Conservation (phyloP, 2,888 invertebrate species). For the Colletes collaris region DNA sequence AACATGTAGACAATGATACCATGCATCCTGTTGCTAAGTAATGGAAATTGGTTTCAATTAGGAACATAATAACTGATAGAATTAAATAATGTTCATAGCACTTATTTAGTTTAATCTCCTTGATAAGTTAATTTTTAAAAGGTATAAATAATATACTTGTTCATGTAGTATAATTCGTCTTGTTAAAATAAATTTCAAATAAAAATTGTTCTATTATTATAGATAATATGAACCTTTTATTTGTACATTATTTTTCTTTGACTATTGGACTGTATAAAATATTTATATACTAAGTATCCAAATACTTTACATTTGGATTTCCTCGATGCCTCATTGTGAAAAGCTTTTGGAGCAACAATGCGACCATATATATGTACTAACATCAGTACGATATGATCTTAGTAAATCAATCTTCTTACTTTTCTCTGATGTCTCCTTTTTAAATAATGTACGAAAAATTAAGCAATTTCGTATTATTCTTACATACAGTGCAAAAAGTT, state of each 20-base stretch:
- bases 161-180: slow-evolving; percentile 11
- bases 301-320: slow-evolving; percentile 32
- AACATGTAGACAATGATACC: slow-evolving; percentile 17
- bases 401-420: slow-evolving; percentile 4
- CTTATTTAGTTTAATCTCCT: not conserved
- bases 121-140: slow-evolving; percentile 1
- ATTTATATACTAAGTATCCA: slow-evolving; percentile 28
- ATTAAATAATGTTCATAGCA: slow-evolving; percentile 8
- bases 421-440: not conserved
- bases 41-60: slow-evolving; percentile 20
- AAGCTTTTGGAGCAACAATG: slow-evolving; percentile 1
- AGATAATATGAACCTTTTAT: slow-evolving; percentile 20
- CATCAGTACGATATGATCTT: not conserved
- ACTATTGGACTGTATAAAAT: slow-evolving; percentile 15
- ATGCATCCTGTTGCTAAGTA: slow-evolving; percentile 2
- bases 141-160: not conserved
- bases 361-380: slow-evolving; percentile 2
- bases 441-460: slow-evolving; percentile 12
- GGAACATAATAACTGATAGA: slow-evolving; percentile 12
- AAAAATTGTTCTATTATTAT: slow-evolving; percentile 24
- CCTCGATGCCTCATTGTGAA: not conserved
- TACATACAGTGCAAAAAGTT: slow-evolving; percentile 9
- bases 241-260: slow-evolving; percentile 26
- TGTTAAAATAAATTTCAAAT: slow-evolving; percentile 17
- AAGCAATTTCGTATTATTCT: slow-evolving; percentile 5